Base-by-base conservation (phyloP, 2,113 vertebrate genomes). In the Siphamia tubifer region DNA sequence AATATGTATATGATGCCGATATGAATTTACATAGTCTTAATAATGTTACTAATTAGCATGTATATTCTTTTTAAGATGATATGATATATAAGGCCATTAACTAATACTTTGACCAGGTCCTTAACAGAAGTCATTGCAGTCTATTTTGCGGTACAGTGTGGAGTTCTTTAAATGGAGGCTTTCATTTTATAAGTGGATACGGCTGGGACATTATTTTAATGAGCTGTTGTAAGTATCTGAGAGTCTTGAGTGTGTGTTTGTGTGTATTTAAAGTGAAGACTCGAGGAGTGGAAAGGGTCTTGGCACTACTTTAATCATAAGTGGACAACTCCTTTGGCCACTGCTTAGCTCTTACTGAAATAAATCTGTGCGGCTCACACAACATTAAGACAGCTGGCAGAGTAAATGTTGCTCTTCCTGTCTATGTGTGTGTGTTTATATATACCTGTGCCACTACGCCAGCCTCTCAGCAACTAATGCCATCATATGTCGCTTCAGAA, bases 271-370 rank as follows among this genome's bases (percentile, higher is more conserved):
- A 36, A 38, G 39, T 30, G 43, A 31, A 17, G 30, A 23, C 55
- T 70, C 27, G 8, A 68, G 27, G 1, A 65, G 71, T 47, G 63
- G 55, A 57, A 79, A 77, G 56, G 43, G 27, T 49, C 0, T 83
- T 81, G 60, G 72, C 74, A 65, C 39, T 30, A 38, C 64, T 82
- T 63, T 40, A 75, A 70, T 62, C 74, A 49, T 25, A 43, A 76
- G 63, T 40, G 31, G 31, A 25, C 32, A 49, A 23, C 43, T 8
- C 11, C 68, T 23, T 74, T 78, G 72, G 75, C 51, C 38, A 15
- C 53, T 13, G 32, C 13, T 32, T 66, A 47, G 51, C 39, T 58
- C 56, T 55, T 3, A 45, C 54, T 72, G 31, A 78, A 70, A 71
- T 78, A 40, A 2, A 75, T 71, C 81, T 82, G 17, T 56, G 53